Evolutionary conservation across 37 sponge, comb jelly and placozoan species (phyloP), one percentile per base, ranked within the genome.

Genomic region (Chondrosia reniformis): DNA sequence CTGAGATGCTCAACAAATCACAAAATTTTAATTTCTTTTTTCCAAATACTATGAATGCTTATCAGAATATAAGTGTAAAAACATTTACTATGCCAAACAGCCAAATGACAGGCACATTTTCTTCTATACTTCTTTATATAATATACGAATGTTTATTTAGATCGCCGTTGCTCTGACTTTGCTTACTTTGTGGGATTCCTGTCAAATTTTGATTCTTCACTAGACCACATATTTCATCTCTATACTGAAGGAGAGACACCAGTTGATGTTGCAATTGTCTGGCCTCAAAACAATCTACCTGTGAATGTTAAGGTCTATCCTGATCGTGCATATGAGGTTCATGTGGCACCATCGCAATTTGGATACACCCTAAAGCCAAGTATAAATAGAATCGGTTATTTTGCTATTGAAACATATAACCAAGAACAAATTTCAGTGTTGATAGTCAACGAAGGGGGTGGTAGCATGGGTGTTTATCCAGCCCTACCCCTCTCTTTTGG

Each of bases 151-250:
- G n/a, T n/a, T n/a, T n/a, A n/a, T n/a, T n/a, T 49, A 59, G 61
- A 19, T 59, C 61, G 61, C 41, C 32, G 39, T 17, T 69, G 72
- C 43, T 69, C 72, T 25, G 72, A 69, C 24, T 69, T n/a, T 69
- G 72, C 19, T 2, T 37, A 69, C 36, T 37, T 43, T 40, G 32
- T 69, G 4, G 72, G 42, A 39, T 69, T 39, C 72, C 19, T 69
- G 43, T 41, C 1, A 3, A 39, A 39, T 6, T 6, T 69, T 13
- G 17, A 13, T 13, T 30, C 6, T 5, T n/a, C n/a, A n/a, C n/a
- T n/a, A n/a, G n/a, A n/a, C n/a, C n/a, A n/a, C n/a, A n/a, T n/a
- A n/a, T 59, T 13, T 5, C 8, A 13, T 5, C 28, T 19, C 22
- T 59, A 19, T 59, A 30, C 61, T 7, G 30, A 59, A 13, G 61